A percentile compares a stretch with the other conserved stretches of the same genome.
Evolutionary conservation across 2,888 invertebrate species (phyloP).

Genomic region (Lobophora halterata): DNA sequence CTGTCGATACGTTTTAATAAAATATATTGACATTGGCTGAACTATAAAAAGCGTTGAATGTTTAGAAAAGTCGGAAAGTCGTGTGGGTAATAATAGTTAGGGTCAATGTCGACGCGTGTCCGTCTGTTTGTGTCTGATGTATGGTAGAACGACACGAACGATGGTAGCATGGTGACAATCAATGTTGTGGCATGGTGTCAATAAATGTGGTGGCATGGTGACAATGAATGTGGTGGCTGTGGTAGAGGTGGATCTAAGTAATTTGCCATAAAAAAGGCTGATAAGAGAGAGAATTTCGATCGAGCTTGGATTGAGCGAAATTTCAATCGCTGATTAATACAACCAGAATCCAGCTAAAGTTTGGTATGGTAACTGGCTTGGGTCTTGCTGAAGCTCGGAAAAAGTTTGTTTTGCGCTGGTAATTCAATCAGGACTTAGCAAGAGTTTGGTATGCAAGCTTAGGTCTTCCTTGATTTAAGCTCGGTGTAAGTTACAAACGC

Average conservation of each 20-base stretch:
- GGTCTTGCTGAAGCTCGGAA: too few species aligned
- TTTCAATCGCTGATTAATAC: too few species aligned
- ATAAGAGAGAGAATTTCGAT: too few species aligned
- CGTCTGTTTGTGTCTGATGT: slow-evolving; percentile 12
- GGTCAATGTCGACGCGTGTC: slow-evolving; percentile 34
- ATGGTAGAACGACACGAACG: slow-evolving; percentile 8
- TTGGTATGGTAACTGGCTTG: too few species aligned
- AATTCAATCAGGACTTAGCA: too few species aligned
- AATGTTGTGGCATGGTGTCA: not conserved
- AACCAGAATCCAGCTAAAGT: too few species aligned
- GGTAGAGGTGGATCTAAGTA: not conserved
- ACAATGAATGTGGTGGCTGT: slow-evolving; percentile 3
- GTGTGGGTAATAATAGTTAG: slow-evolving; percentile 13
- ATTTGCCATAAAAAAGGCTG: not conserved
- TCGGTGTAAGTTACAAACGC: too few species aligned
- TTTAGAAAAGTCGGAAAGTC: slow-evolving; percentile 8
- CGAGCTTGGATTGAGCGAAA: too few species aligned
- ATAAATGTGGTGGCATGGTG: slow-evolving; percentile 10
- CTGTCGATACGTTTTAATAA: slow-evolving; percentile 15
- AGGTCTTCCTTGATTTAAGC: too few species aligned
- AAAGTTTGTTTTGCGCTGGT: too few species aligned
- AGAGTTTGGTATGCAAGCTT: too few species aligned
- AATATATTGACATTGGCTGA: slow-evolving; percentile 12
- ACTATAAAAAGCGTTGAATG: slow-evolving; percentile 9
- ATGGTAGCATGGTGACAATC: not conserved